Conservation (phyloP, 2,113 vertebrate species). For the Halichoerus grypus region DNA sequence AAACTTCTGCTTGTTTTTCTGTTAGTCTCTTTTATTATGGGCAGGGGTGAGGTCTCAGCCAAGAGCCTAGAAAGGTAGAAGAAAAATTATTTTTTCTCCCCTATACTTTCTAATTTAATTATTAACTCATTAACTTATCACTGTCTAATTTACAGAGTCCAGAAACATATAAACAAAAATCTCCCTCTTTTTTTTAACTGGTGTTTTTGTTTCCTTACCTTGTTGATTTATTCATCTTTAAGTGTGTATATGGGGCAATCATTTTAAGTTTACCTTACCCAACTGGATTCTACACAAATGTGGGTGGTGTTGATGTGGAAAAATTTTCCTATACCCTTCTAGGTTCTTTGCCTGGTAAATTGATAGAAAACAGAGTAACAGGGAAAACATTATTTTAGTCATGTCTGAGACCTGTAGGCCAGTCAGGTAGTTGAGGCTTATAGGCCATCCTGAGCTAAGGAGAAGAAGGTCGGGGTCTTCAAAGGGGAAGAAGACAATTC, state of each 20-base stretch:
- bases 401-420: neutral
- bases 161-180: neutral
- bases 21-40: neutral
- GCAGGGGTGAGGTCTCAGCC: neutral
- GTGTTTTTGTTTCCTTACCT: neutral
- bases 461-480: neutral
- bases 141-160: neutral
- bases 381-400: neutral
- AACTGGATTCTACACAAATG: neutral
- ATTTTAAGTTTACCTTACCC: neutral
- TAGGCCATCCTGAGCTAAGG: neutral
- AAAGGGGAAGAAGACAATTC: neutral
- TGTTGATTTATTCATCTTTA: slow-evolving; percentile 31
- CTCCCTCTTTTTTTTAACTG: neutral
- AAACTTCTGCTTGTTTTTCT: neutral
- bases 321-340: neutral
- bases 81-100: neutral
- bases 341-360: neutral
- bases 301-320: neutral
- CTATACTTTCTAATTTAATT: neutral
- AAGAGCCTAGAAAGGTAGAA: neutral
- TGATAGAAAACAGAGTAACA: neutral
- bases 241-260: neutral
- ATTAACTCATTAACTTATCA: neutral
- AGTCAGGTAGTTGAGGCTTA: neutral